phyloP scores from a whole-genome alignment of 1,140 invertebrate genomes.

The Meteorus sp. region DNA sequence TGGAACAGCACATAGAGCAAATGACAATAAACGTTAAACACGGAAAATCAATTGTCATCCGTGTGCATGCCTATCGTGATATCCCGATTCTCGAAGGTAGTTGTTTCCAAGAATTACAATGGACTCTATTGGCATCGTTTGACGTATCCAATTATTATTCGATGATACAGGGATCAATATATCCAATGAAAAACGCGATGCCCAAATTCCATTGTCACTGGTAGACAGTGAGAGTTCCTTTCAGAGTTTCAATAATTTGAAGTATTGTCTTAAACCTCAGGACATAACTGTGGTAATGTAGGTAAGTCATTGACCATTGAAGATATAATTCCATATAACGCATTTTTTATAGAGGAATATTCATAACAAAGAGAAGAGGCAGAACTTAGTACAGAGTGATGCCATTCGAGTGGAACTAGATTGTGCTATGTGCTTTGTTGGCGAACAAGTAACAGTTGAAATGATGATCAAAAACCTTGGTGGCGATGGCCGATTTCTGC shows the following conservation, averaged over 20 bases:
- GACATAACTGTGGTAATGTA: too few relatives aligned
- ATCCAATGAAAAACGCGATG: too few relatives aligned
- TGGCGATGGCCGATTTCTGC: slow-evolving; percentile 42
- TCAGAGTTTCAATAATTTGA: too few relatives aligned
- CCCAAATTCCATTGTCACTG: too few relatives aligned
- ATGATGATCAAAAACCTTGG: slow-evolving; percentile 42
- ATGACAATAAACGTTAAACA: slow-evolving; percentile 36
- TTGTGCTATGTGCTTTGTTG: slow-evolving; percentile 43
- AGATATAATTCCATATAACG: too few relatives aligned
- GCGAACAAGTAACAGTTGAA: slow-evolving; percentile 31
- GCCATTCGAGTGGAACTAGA: slow-evolving; percentile 34
- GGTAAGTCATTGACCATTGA: too few relatives aligned
- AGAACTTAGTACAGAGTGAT: neutral
- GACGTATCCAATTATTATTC: too few relatives aligned
- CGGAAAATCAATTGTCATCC: slow-evolving; percentile 36
- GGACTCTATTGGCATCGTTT: neutral
- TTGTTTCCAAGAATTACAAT: neutral
- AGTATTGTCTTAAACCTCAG: too few relatives aligned
- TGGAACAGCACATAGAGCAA: slow-evolving; percentile 34
- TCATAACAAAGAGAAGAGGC: neutral
- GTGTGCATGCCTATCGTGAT: slow-evolving; percentile 34
- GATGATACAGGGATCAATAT: too few relatives aligned
- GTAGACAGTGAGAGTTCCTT: too few relatives aligned
- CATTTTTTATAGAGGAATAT: neutral
- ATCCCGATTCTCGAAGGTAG: slow-evolving; percentile 38